Evolutionary conservation across 2,888 invertebrate species (phyloP).

Genomic region (Pristionchus maxplancki): DNA sequence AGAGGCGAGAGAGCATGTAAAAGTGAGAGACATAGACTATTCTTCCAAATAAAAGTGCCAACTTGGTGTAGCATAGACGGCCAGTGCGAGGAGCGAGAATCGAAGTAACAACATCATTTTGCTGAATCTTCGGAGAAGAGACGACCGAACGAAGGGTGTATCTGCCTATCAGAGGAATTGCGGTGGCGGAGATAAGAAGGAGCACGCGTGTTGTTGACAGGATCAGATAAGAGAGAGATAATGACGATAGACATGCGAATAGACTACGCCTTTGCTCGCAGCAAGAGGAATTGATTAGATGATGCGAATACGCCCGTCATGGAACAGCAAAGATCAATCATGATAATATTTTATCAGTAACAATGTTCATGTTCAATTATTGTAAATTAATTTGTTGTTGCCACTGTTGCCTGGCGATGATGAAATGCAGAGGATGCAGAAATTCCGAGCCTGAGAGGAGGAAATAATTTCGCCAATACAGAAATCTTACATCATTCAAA

Average conservation of each 20-base stretch:
- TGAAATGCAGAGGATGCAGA: neutral
- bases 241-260: neutral
- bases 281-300: neutral
- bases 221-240: neutral
- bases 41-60: too few species aligned
- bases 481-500: neutral
- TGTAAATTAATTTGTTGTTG: neutral
- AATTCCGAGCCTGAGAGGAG: neutral
- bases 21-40: too few species aligned
- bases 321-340: neutral
- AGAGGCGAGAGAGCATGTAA: too few species aligned
- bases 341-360: neutral
- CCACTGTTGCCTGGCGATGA: neutral
- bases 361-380: neutral
- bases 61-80: neutral
- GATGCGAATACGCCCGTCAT: neutral
- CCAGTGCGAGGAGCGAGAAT: neutral
- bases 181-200: neutral
- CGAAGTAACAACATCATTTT: neutral
- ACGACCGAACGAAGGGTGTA: neutral
- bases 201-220: conserved; percentile 23
- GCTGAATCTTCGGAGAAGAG: neutral
- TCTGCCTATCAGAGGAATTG: neutral
- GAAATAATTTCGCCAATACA: neutral
- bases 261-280: neutral